phyloP scores from a whole-genome alignment of 2,888 invertebrate genomes.

The Orgyia antiqua region DNA sequence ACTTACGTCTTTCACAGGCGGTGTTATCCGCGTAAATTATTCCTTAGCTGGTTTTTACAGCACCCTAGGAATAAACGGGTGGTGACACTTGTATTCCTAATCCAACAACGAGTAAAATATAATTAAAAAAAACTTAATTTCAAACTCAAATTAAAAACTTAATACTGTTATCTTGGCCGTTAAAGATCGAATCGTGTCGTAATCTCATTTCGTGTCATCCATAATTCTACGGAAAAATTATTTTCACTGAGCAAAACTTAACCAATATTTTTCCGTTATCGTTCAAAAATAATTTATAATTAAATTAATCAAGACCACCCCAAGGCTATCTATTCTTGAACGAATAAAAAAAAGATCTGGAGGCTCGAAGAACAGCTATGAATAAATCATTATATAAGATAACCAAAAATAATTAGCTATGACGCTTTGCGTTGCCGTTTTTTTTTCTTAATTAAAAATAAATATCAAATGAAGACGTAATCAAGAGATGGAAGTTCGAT shows the following conservation, averaged over 20 bases:
- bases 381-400: constrained; percentile 70
- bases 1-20: no score
- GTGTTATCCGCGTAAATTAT: no score
- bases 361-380: constrained; percentile 30
- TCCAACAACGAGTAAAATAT: no score
- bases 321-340: constrained; percentile 40
- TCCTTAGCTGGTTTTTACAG: no score
- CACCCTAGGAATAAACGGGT: no score
- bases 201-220: constrained; percentile 2
- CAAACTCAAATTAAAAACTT: no score
- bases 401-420: constrained; percentile 68
- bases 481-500: constrained; percentile 35
- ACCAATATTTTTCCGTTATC: constrained; percentile 31
- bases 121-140: no score
- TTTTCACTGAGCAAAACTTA: constrained; percentile 18
- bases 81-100: no score
- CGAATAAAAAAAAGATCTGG: constrained; percentile 40
- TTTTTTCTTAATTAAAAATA: constrained; percentile 74
- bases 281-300: constrained; percentile 40
- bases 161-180: no score
- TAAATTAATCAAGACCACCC: constrained; percentile 46
- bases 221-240: constrained; percentile 8
- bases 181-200: constrained; percentile 1
- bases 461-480: constrained; percentile 66
- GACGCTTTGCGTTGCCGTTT: constrained; percentile 40